phyloP scores from a whole-genome alignment of 2,797 vertebrate genomes.

The Distichodus sexfasciatus region DNA sequence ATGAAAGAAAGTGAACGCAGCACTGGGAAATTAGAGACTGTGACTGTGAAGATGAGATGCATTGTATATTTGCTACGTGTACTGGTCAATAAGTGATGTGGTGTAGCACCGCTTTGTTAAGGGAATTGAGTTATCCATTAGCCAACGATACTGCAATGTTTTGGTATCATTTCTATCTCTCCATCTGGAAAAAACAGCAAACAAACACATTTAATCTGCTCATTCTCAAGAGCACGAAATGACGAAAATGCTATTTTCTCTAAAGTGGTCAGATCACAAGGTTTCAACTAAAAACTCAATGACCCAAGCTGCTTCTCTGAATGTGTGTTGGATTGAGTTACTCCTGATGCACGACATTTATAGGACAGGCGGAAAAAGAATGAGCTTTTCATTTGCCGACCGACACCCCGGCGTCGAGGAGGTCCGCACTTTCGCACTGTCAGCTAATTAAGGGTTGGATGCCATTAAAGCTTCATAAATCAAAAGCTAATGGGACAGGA shows the following conservation, averaged over 20 bases:
- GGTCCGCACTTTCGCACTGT: slow-evolving; percentile 57
- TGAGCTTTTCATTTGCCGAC: slow-evolving; percentile 34
- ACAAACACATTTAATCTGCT: no score
- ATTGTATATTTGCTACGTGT: no score
- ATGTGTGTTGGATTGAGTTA: slow-evolving; percentile 59
- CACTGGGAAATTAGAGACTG: no score
- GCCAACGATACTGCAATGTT: no score
- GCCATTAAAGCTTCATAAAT: slow-evolving; percentile 72
- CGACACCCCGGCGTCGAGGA: slow-evolving; percentile 42
- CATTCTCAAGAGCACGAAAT: background rate
- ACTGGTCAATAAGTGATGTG: no score
- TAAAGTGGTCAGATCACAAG: slow-evolving; percentile 47
- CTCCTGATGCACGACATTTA: no score
- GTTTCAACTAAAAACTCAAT: slow-evolving; percentile 56
- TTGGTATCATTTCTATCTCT: no score
- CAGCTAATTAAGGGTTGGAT: slow-evolving; percentile 69
- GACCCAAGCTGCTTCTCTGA: slow-evolving; percentile 39
- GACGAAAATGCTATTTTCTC: slow-evolving; percentile 5
- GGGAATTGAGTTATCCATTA: no score
- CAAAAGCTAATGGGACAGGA: slow-evolving; percentile 67
- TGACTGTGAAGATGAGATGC: no score
- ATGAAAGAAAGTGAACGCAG: no score
- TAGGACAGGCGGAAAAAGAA: slow-evolving; percentile 26
- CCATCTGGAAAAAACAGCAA: no score
- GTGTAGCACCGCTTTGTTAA: no score